Base-by-base conservation (phyloP, 2,888 invertebrate genomes). In the Agrotis clavis region DNA sequence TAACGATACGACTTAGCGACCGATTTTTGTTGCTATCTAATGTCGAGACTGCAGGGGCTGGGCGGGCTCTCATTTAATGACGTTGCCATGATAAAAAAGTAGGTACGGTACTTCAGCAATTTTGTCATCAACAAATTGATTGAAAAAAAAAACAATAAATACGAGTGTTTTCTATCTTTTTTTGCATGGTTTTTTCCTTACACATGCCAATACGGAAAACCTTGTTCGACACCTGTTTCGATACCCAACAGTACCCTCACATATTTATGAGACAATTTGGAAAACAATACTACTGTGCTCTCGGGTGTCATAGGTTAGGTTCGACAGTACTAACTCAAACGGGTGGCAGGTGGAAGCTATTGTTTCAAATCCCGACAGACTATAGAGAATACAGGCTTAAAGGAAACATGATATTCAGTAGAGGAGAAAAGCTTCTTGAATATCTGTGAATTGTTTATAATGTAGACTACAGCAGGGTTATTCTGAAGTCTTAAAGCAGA, bases 181-280 rank as follows among this genome's bases (percentile, higher is more conserved):
- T 41, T 30, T 30, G 30, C 30, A 30, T 4, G 3, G 41, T 5
- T 25, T 51, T 30, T 70, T 3, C 0, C 0, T 5, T 11, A 41
- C 41, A 19, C 5, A 18, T 7, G n/a, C 0, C 1, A 47, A 47
- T 6, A 71, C 21, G 1, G 5, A 72, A 19, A 14, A 41, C 3
- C 0, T 14, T 48, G 19, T n/a, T n/a, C 14, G 16, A 45, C 48
- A 41, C 5, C 11, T 63, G n/a, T 25, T 74, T 35, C 18, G 18
- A 70, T n/a, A 62, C 16, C 21, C 19, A 47, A 51, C 11, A 35
- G 14, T 1, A 47, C 7, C 25, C 3, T 41, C 54, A 72, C 11
- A 56, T 54, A 75, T 72, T 30, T 75, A 50, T 66, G 48, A 54
- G 14, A 16, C 48, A 19, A 71, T 56, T 57, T 57, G n/a, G n/a